These are phyloP conservation scores for Pemphigus obesinymphae DNA, from an alignment of 1,140 invertebrate species.

Conservation along the genomic window DNA sequence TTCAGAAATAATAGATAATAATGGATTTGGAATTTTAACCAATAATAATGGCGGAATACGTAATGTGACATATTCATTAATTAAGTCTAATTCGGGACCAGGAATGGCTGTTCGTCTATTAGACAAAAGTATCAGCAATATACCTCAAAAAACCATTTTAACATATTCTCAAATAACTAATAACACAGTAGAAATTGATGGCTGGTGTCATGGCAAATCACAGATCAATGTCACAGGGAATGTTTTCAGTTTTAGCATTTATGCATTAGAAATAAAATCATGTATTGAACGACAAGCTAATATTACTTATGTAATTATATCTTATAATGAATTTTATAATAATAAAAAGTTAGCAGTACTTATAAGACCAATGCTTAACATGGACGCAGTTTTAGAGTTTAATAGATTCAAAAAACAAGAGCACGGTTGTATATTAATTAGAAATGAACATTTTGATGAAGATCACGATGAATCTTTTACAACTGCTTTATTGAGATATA, in stretches of 20 bases:
- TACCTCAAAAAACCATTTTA: constrained; percentile 32
- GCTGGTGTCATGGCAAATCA: constrained; percentile 41
- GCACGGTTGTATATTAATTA: constrained; percentile 79
- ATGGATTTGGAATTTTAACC: constrained; percentile 85
- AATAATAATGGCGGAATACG: constrained; percentile 85
- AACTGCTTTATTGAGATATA: constrained; percentile 74
- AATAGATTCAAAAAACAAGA: constrained; percentile 80
- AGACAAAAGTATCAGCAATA: constrained; percentile 5
- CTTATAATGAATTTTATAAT: constrained; percentile 75
- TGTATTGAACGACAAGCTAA: constrained; percentile 50
- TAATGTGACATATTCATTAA: constrained; percentile 75
- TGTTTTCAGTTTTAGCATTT: constrained; percentile 69
- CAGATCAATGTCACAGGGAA: constrained; percentile 80
- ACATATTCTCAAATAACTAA: constrained; percentile 28
- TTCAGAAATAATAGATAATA: constrained; percentile 82
- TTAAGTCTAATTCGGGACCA: constrained; percentile 75
- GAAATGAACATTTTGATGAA: constrained; percentile 72
- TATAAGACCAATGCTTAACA: constrained; percentile 78
- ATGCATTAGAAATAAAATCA: constrained; percentile 63
- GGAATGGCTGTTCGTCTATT: constrained; percentile 66
- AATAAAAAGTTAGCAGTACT: constrained; percentile 72
- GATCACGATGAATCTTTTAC: constrained; percentile 66
- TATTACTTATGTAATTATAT: constrained; percentile 68
- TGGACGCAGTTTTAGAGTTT: constrained; percentile 72
- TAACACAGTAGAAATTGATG: constrained; percentile 28